Percentiles rank a stretch among this genome's conserved stretches.
These are phyloP conservation scores for Panzeria rudis DNA, from an alignment of 2,888 invertebrate species.

Conservation along the genomic window DNA sequence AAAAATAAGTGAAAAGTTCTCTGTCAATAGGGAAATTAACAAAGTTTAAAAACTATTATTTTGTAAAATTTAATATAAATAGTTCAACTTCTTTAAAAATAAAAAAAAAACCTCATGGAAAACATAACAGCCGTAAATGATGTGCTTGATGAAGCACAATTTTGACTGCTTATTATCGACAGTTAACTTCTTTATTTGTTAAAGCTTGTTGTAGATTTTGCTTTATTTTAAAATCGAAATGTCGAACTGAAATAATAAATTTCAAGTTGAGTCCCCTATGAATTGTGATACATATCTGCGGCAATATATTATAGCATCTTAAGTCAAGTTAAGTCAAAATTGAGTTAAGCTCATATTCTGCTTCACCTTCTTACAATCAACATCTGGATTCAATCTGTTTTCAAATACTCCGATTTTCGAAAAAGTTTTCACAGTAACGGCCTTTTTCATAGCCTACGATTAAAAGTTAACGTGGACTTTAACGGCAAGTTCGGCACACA, in stretches of 20 bases:
- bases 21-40: slow-evolving; percentile 66
- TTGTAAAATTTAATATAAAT: slow-evolving; percentile 9
- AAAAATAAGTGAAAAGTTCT: slow-evolving; percentile 33
- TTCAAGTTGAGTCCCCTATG: not conserved
- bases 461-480: no score
- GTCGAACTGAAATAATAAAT: not conserved
- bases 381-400: no score
- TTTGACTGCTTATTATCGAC: not conserved
- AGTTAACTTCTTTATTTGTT: not conserved
- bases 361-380: no score
- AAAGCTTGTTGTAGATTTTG: not conserved
- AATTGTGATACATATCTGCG: no score
- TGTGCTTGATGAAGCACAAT: slow-evolving; percentile 32
- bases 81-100: slow-evolving; percentile 2
- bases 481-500: no score
- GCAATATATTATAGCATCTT: no score
- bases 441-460: no score
- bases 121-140: not conserved
- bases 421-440: no score
- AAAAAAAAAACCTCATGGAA: not conserved
- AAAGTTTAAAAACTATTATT: slow-evolving; percentile 28
- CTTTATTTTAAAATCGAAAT: not conserved
- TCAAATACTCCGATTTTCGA: no score
- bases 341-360: no score
- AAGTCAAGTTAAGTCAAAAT: no score